phyloP scores from a whole-genome alignment of 1,140 invertebrate species.

The Bombus huntii region DNA sequence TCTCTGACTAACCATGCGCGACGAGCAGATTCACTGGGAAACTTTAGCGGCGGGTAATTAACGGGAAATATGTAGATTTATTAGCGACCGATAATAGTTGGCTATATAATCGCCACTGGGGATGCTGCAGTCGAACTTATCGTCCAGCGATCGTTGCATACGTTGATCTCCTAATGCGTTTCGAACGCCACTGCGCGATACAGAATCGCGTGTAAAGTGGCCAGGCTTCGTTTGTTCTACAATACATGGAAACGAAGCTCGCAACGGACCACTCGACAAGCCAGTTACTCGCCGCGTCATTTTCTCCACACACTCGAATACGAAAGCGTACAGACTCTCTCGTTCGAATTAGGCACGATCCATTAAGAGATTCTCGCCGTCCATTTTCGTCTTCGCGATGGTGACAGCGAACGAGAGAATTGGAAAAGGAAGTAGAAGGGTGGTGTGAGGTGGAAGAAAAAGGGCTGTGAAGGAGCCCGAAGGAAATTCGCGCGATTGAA shows the following conservation, averaged over 20 bases:
- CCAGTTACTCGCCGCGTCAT: not conserved
- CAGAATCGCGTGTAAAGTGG: not conserved
- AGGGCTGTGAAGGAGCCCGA: constrained; percentile 51
- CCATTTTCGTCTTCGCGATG: constrained; percentile 53
- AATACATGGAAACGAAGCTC: too few species aligned
- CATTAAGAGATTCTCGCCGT: constrained; percentile 61
- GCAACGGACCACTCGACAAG: too few species aligned
- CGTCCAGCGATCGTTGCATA: not conserved
- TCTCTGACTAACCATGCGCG: constrained; percentile 55
- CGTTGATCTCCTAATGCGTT: too few species aligned
- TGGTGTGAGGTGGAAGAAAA: constrained; percentile 46
- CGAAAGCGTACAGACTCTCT: not conserved
- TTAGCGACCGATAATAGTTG: constrained; percentile 31
- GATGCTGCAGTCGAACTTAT: not conserved
- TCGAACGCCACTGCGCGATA: too few species aligned
- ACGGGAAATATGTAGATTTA: constrained; percentile 50
- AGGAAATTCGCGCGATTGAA: constrained; percentile 70
- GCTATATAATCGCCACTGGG: not conserved
- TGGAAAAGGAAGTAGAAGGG: not conserved
- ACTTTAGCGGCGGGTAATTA: constrained; percentile 48
- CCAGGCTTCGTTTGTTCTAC: too few species aligned
- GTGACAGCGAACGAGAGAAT: constrained; percentile 26
- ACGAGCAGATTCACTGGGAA: constrained; percentile 35
- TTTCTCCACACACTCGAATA: not conserved
- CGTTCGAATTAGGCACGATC: constrained; percentile 65